Conservation (phyloP, 53 echinoderm and acorn worm species). For the Mesocentrotus franciscanus region DNA sequence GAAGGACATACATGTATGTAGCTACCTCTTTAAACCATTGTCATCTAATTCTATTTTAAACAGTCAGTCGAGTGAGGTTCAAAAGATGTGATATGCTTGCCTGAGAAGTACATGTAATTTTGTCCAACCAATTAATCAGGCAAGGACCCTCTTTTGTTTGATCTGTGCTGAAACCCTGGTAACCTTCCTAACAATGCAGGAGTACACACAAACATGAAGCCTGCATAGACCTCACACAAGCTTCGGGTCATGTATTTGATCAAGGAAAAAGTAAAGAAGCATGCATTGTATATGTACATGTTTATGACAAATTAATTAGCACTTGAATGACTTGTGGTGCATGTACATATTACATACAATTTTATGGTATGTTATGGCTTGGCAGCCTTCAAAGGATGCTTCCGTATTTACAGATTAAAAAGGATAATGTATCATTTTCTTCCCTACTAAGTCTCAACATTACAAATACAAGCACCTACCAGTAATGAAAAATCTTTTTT, state of each 20-base stretch:
- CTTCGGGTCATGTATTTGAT: not conserved
- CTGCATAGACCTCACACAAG: not conserved
- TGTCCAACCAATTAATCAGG: slow-evolving; percentile 38
- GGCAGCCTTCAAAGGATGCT: too few species aligned
- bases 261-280: not conserved
- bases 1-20: not conserved
- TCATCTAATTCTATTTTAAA: too few species aligned
- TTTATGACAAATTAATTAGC: not conserved
- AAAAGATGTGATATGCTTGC: not conserved
- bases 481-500: too few species aligned
- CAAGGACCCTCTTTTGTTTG: slow-evolving; percentile 16
- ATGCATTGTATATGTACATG: not conserved
- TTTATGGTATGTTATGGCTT: too few species aligned
- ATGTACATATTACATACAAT: too few species aligned
- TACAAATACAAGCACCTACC: too few species aligned
- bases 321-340: not conserved
- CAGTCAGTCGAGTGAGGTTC: not conserved
- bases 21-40: not conserved
- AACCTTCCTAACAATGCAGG: not conserved
- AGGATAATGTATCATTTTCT: too few species aligned
- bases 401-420: too few species aligned
- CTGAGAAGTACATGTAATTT: slow-evolving; percentile 30
- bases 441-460: too few species aligned
- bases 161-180: slow-evolving; percentile 42
- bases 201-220: not conserved